Percentiles rank a stretch among this genome's conserved stretches.
Conservation (phyloP, 2,113 vertebrate genomes). For the Chloropsis hardwickii region DNA sequence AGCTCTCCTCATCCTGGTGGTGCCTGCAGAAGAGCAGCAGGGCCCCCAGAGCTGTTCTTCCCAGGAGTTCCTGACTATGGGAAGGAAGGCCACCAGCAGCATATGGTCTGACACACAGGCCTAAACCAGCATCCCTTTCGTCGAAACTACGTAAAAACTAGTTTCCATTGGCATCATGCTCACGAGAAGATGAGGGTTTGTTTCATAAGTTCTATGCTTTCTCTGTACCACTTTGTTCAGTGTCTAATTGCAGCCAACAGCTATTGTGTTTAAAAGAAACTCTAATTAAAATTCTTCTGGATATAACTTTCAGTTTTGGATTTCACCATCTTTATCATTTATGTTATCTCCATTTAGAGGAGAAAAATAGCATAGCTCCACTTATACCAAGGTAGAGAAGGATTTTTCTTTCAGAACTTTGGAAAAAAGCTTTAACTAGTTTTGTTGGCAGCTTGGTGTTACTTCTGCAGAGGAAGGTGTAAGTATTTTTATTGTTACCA, state of each 20-base stretch:
- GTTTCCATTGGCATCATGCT: not conserved
- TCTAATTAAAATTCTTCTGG: not conserved
- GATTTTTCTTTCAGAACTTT: not conserved
- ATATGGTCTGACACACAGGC: accelerated
- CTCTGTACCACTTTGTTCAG: not conserved
- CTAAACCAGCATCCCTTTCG: not conserved
- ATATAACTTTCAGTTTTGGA: not conserved
- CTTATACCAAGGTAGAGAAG: not conserved
- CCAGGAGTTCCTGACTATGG: accelerated
- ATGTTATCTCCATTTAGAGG: not conserved
- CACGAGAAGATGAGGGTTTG: not conserved
- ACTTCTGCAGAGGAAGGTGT: not conserved
- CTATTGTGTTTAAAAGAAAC: not conserved
- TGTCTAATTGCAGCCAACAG: not conserved
- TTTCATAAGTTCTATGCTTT: not conserved
- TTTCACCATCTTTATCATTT: not conserved
- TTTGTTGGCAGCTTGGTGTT: not conserved
- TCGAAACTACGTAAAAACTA: not conserved
- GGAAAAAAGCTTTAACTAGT: not conserved
- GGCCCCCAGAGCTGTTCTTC: accelerated
- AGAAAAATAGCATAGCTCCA: not conserved
- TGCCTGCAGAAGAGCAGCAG: accelerated
- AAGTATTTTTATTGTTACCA: not conserved
- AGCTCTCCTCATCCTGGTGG: not conserved
- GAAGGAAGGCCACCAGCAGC: not conserved